Evolutionary conservation across 2,113 vertebrate genomes (phyloP), one percentile per base, ranked within the genome.

Genomic region (Alectura lathami): DNA sequence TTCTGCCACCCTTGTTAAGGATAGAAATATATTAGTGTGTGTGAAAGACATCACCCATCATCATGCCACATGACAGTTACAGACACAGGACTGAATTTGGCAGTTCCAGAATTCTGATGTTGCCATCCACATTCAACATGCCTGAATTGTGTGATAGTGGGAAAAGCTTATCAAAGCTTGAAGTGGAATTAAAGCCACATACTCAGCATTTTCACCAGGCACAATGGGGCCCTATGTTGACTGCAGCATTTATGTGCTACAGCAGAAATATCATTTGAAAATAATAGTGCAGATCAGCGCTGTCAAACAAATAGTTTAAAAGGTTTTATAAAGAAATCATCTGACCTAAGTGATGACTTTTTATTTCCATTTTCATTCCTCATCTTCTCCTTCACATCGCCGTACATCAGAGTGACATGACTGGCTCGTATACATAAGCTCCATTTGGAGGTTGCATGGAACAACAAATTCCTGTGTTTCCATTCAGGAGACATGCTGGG

Each of bases 281-380:
- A 83, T n/a, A 86, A 32, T 38, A 59, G 54, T 38, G 38, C 17
- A 27, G 64, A 89, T 81, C 56, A 86, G 36, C 22, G 38, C 45
- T 80, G 85, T 87, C 70, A 72, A 66, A 89, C 48, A 67, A 54
- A 34, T 34, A 68, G 23, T 62, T 75, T 68, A 36, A 87, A 91
- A 89, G 56, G 76, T 64, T 88, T 68, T 83, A 40, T 69, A 88
- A 73, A 62, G 8, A 66, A 89, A 50, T 13, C 11, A 5, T 66
- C 78, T 40, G 21, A 83, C 10, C 3, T 16, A 86, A 83, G 70
- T 83, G 34, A 79, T 59, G 45, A 73, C 57, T 64, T 93, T 79
- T 88, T 82, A 74, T 38, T 43, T 87, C 34, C 57, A 69, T 73
- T 82, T 93, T 59, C n/a, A 88, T 84, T 87, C 57, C 24, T 50